Conservation (phyloP, 2,888 invertebrate genomes). For the Aromia moschata region DNA sequence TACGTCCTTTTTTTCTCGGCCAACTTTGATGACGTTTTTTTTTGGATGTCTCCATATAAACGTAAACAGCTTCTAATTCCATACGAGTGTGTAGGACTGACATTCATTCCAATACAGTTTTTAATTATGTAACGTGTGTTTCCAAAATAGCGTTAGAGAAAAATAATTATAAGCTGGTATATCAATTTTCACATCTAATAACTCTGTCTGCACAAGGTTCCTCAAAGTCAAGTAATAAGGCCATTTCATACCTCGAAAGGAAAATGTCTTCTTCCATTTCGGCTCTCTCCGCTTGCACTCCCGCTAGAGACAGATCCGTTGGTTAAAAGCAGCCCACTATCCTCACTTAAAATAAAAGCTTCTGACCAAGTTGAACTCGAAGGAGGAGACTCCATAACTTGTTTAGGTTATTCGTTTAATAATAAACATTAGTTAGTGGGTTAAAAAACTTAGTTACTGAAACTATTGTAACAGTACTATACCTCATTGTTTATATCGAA, state of each 20-base stretch:
- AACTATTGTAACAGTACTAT: slow-evolving; percentile 1
- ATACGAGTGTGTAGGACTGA: too few species aligned
- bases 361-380: slow-evolving; percentile 79
- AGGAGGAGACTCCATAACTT: slow-evolving; percentile 78
- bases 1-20: too few species aligned
- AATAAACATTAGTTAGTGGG: slow-evolving; percentile 14
- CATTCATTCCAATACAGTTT: too few species aligned
- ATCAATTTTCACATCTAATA: too few species aligned
- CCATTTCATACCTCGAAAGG: slow-evolving; percentile 70
- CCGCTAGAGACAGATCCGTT: slow-evolving; percentile 81
- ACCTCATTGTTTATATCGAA: slow-evolving; percentile 8
- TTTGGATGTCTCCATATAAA: too few species aligned
- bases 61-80: too few species aligned
- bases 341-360: slow-evolving; percentile 77
- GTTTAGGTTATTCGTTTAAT: slow-evolving; percentile 24
- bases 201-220: too few species aligned
- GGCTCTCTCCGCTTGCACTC: slow-evolving; percentile 75
- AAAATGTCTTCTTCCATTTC: slow-evolving; percentile 73
- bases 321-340: slow-evolving; percentile 77
- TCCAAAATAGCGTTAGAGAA: too few species aligned
- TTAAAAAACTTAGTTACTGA: slow-evolving; percentile 8
- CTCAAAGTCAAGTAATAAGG: neutral
- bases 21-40: too few species aligned
- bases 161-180: too few species aligned
- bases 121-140: too few species aligned